These are phyloP conservation scores for Megaleporinus macrocephalus DNA, from an alignment of 2,113 vertebrate species.

Conservation along the genomic window DNA sequence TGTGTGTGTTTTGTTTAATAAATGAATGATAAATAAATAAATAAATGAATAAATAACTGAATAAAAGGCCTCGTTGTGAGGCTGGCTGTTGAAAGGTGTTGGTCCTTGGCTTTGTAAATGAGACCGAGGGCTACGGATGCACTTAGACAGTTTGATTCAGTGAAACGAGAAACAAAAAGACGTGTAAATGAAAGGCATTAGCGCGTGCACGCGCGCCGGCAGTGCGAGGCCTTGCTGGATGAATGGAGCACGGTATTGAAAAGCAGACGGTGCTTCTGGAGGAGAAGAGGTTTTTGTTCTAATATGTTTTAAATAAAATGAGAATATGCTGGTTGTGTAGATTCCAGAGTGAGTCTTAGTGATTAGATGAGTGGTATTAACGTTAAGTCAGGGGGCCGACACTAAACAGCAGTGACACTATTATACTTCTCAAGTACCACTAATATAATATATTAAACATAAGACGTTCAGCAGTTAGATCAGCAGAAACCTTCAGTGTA, in stretches of 20 bases:
- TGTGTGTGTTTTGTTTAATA: not conserved
- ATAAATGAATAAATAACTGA: not conserved
- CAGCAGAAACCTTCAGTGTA: no score
- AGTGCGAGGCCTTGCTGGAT: not conserved
- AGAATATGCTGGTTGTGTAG: no score
- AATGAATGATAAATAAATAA: not conserved
- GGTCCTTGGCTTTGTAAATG: constrained; percentile 2
- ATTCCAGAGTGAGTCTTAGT: not conserved
- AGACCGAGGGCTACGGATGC: not conserved
- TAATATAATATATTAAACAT: no score
- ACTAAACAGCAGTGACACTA: not conserved
- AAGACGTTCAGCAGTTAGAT: no score
- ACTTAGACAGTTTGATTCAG: not conserved
- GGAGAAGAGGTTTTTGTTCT: not conserved
- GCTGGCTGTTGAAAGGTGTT: not conserved
- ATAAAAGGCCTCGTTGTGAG: not conserved
- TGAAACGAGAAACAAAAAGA: not conserved
- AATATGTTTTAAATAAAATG: no score
- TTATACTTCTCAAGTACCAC: no score
- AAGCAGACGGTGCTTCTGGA: not conserved
- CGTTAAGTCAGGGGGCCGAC: not conserved
- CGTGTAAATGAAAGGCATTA: not conserved
- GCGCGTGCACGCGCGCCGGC: not conserved
- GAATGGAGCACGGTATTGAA: not conserved
- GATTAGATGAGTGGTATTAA: not conserved